Evolutionary conservation across 2,888 invertebrate species (phyloP), one percentile per base, ranked within the genome.

Genomic region (Drosophila kambysellisi): DNA sequence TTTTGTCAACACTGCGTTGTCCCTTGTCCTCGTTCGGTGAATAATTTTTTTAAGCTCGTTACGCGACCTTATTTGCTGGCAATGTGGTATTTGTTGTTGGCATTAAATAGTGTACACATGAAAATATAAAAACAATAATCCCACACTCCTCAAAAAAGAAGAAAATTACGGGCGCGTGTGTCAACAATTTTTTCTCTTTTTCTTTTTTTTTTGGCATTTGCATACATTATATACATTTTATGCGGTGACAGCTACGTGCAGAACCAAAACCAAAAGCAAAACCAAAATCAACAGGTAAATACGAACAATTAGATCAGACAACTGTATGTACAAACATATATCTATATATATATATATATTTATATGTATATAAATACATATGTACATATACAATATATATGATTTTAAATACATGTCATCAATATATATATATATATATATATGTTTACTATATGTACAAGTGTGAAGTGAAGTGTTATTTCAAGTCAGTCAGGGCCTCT

Each of bases 241-340:
- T 35, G 76, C 76, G 61, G 41, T 77, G 66, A 67, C 68, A 76
- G 61, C 69, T 37, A 65, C 64, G 71, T 59, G 46, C 56, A 70
- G 71, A 63, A 62, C 61, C 56, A 66, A 57, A 59, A 59, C 56
- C 62, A 71, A 89, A 54, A 57, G 54, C 53, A 60, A 71, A 87
- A 81, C 81, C 84, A 77, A 83, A 88, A 87, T 83, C 83, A 83
- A 83, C 83, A 83, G 83, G 83, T 83, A 89, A 83, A 84, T 83
- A 73, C 60, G 58, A 70, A 62, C 61, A 72, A 80, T 46, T 68
- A 70, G 74, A 81, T 77, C 81, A 65, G 62, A 76, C 78, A 65
- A 37, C 35, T 70, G 59, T 48, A 32, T 46, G 35, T 29, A 17
- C n/a, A 43, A 25, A n/a, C 30, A 7, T 20, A 7, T 29, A 25